These are phyloP conservation scores for Sinocyclocheilus grahami DNA, from an alignment of 2,113 vertebrate species.

Conservation along the genomic window DNA sequence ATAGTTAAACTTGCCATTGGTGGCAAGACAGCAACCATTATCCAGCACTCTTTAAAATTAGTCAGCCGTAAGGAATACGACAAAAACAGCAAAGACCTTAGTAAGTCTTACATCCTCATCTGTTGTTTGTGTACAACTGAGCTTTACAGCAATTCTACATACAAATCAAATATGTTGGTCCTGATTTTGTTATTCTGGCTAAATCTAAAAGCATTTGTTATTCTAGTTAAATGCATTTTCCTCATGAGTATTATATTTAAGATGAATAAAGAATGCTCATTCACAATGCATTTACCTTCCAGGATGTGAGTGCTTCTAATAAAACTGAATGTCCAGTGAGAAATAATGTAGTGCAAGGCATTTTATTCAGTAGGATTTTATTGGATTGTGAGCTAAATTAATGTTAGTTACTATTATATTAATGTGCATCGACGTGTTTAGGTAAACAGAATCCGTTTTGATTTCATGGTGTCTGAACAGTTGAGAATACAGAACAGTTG, in stretches of 20 bases:
- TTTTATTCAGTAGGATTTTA: not conserved
- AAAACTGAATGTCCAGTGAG: not conserved
- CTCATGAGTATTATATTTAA: not conserved
- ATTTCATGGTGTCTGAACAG: not conserved
- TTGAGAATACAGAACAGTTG: not conserved
- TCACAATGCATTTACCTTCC: not conserved
- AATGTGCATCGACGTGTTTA: not conserved
- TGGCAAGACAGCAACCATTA: constrained; percentile 78
- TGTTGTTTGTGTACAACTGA: not conserved
- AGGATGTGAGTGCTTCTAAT: not conserved
- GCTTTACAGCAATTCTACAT: not conserved
- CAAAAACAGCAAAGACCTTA: constrained; percentile 77
- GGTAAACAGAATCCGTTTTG: not conserved
- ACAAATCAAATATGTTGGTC: not conserved
- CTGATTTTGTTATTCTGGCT: not conserved
- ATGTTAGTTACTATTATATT: not conserved
- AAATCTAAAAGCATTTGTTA: not conserved
- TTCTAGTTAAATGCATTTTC: not conserved
- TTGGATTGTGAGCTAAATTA: not conserved
- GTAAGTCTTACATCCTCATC: constrained; percentile 70
- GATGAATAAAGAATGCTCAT: not conserved
- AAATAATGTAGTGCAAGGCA: not conserved
- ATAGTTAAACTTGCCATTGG: constrained; percentile 84
- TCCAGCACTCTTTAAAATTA: constrained; percentile 79
- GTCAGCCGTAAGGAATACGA: constrained; percentile 81